phyloP scores from a whole-genome alignment of 1,140 invertebrate genomes.

The Sycobia sp. region DNA sequence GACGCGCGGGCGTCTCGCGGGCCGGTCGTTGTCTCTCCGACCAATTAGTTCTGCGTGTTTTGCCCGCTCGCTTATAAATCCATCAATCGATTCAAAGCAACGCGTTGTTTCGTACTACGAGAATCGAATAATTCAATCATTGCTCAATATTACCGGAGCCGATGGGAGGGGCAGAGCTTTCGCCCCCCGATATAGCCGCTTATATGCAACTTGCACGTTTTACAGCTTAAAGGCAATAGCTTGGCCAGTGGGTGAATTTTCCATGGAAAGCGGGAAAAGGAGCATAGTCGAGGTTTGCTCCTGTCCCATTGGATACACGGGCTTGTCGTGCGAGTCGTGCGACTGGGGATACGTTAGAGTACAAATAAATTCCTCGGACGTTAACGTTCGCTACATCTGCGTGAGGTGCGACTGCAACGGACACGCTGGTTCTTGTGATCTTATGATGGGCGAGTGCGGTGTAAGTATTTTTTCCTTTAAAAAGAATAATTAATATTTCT shows the following conservation, averaged over 20 bases:
- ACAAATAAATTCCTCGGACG: conserved; percentile 64
- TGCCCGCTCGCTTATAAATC: too few relatives aligned
- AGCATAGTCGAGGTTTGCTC: conserved; percentile 68
- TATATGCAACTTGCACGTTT: conserved; percentile 13
- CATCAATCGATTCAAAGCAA: too few relatives aligned
- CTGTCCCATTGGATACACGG: conserved; percentile 72
- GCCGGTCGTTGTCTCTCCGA: too few relatives aligned
- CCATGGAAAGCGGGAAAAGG: conserved; percentile 38
- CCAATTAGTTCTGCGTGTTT: too few relatives aligned
- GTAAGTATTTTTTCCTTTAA: too few relatives aligned
- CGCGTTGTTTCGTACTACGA: too few relatives aligned
- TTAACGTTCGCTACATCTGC: conserved; percentile 70
- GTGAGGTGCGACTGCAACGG: conserved; percentile 88
- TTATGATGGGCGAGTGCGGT: conserved; percentile 76
- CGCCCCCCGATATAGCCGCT: too few relatives aligned
- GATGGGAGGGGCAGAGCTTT: too few relatives aligned
- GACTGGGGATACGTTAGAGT: conserved; percentile 83
- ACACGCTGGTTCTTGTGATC: conserved; percentile 83
- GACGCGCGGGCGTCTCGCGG: too few relatives aligned
- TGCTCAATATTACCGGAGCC: too few relatives aligned
- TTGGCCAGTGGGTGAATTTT: conserved; percentile 45
- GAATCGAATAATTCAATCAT: too few relatives aligned
- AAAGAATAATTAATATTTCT: too few relatives aligned
- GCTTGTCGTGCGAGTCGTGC: conserved; percentile 85
- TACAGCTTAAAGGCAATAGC: conserved; percentile 46